phyloP scores from a whole-genome alignment of 2,888 invertebrate genomes.

The Phragmatobia fuliginosa region DNA sequence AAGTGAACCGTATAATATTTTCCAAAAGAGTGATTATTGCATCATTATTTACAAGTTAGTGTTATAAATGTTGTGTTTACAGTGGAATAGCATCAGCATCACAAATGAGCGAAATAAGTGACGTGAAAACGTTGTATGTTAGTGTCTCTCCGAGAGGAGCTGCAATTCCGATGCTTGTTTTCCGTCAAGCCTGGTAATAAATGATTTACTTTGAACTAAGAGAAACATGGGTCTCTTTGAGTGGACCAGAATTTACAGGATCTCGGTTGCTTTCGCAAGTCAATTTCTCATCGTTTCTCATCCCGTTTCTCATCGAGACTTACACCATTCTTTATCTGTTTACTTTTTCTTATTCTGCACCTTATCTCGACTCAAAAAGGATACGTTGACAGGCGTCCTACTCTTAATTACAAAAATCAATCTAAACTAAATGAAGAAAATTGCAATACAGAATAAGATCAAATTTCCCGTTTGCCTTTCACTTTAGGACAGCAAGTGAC shows the following conservation, averaged over 20 bases:
- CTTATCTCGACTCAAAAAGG: background rate
- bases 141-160: constrained; percentile 27
- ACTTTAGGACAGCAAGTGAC: background rate
- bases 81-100: constrained; percentile 49
- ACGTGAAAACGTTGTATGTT: constrained; percentile 56
- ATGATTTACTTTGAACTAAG: constrained; percentile 4
- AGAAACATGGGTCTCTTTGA: background rate
- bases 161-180: constrained; percentile 14
- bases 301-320: no score
- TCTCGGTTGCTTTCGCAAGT: background rate
- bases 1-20: constrained; percentile 5
- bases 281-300: background rate
- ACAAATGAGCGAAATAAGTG: constrained; percentile 60
- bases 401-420: background rate
- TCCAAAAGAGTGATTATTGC: constrained; percentile 5
- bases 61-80: constrained; percentile 20
- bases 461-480: no score
- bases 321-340: background rate
- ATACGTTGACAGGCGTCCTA: background rate
- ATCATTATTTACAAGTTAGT: background rate
- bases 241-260: background rate
- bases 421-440: background rate
- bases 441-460: background rate
- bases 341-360: no score
- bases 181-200: background rate